These are phyloP conservation scores for Cynoglossus semilaevis DNA, from an alignment of 2,113 vertebrate species.

Conservation along the genomic window DNA sequence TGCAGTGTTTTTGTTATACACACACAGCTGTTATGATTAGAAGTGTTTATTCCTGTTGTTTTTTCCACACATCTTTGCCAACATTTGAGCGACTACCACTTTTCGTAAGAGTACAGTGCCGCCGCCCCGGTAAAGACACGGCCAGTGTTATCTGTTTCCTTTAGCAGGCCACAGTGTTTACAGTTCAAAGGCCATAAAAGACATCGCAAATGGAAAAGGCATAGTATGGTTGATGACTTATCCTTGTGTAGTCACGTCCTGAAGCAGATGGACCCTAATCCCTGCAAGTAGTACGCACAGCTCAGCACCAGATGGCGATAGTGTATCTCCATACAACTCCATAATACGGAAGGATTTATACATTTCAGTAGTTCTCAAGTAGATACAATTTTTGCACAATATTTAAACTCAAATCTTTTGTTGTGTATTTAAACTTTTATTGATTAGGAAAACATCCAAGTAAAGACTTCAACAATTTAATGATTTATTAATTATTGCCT, in stretches of 20 bases:
- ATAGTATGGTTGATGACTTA: conserved; percentile 57
- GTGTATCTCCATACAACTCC: conserved; percentile 37
- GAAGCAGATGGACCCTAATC: conserved; percentile 41
- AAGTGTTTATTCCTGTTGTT: conserved; percentile 12
- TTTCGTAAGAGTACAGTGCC: conserved; percentile 29
- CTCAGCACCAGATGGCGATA: conserved; percentile 71
- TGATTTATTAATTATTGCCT: too few relatives aligned
- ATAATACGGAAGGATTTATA: too few relatives aligned
- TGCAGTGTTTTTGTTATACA: conserved; percentile 23
- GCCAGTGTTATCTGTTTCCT: conserved; percentile 50
- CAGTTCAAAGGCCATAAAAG: conserved; percentile 65
- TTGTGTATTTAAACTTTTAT: too few relatives aligned
- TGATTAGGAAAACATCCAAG: too few relatives aligned
- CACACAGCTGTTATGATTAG: conserved; percentile 31
- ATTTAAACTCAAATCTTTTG: too few relatives aligned
- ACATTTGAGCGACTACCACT: conserved; percentile 2
- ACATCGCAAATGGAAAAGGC: conserved; percentile 63
- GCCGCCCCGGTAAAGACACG: conserved; percentile 41
- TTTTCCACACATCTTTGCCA: background rate
- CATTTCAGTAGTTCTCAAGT: too few relatives aligned
- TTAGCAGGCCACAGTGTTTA: conserved; percentile 61
- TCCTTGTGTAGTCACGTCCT: conserved; percentile 52
- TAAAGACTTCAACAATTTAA: too few relatives aligned
- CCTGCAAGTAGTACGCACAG: conserved; percentile 14
- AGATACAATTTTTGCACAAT: too few relatives aligned